These are phyloP conservation scores for Gavia stellata DNA, from an alignment of 2,113 vertebrate species.

Conservation along the genomic window DNA sequence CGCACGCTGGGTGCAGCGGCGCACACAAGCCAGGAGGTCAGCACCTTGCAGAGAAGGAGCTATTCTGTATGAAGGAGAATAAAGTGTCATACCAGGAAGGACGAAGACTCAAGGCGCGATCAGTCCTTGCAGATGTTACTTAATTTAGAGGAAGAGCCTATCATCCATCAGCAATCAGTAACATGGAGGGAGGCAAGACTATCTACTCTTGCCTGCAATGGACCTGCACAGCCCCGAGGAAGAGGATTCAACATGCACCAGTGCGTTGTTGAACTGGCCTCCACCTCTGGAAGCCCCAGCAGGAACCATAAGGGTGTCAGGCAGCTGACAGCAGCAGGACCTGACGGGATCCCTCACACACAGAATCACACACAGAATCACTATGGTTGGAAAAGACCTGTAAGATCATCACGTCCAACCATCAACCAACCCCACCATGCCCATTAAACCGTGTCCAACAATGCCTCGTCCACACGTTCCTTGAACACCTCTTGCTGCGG, in stretches of 20 bases:
- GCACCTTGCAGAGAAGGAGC: background rate
- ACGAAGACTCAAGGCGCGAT: background rate
- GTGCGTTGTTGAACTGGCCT: accelerated
- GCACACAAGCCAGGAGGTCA: background rate
- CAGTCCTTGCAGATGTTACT: background rate
- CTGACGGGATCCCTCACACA: background rate
- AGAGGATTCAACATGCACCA: background rate
- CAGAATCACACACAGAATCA: too few relatives aligned
- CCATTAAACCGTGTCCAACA: too few relatives aligned
- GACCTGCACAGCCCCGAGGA: background rate
- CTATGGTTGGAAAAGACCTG: too few relatives aligned
- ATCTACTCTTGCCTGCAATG: background rate
- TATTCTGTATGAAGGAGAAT: background rate
- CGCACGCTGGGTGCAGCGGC: too few relatives aligned
- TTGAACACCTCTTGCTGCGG: background rate
- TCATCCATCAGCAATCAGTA: background rate
- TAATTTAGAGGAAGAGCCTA: background rate
- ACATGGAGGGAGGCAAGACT: background rate
- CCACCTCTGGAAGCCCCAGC: background rate
- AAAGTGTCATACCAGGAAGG: background rate
- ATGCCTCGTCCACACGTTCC: too few relatives aligned
- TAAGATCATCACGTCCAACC: too few relatives aligned
- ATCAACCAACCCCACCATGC: too few relatives aligned
- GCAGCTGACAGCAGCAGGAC: background rate
- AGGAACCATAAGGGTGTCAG: accelerated